Evolutionary conservation across 2,797 vertebrate genomes (phyloP), one percentile per base, ranked within the genome.

Genomic region (Heterohyrax brucei): DNA sequence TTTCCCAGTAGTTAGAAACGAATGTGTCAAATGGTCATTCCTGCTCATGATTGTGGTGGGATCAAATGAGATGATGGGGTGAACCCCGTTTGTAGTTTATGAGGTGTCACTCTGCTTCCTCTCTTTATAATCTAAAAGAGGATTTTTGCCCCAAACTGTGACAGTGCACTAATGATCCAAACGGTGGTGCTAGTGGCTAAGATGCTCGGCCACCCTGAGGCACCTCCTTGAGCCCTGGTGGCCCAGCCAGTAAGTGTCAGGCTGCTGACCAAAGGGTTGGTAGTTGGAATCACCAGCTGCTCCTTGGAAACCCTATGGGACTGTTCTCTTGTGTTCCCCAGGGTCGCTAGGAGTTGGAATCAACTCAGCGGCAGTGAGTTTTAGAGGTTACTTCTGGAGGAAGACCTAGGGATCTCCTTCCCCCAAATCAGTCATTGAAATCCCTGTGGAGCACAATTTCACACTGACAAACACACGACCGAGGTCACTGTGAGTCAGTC

Each of bases 1-100:
- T 44, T 94, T 76, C 66, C 87, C 50, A 21, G 82, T 68, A 53
- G 44, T 79, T 94, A n/a, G 70, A 50, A 91, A 70, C 24, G 76
- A 50, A 16, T 44, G 22, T 30, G 59, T 73, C 77, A 61, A n/a
- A 33, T 76, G 24, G 64, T 28, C 78, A n/a, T 64, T 89, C 24
- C 24, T 78, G 13, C 44, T 3, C 83, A 50, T 59, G 18, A 44
- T 75, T 76, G n/a, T 89, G 26, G 66, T n/a, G 3, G 89, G 73
- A 87, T 44, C 14, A 64, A 44, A 61, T 62, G 92, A 87, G 83
- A 87, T 82, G 44, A 50, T n/a, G 30, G 30, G 18, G 26, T 1
- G 7, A 61, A 93, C 79, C 62, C 46, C 12, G 14, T 62, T 66
- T 80, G 24, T 86, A n/a, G 46, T 94, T 82, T 88, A 12, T 68